phyloP scores from a whole-genome alignment of 2,113 vertebrate genomes.

The Mustela nigripes region DNA sequence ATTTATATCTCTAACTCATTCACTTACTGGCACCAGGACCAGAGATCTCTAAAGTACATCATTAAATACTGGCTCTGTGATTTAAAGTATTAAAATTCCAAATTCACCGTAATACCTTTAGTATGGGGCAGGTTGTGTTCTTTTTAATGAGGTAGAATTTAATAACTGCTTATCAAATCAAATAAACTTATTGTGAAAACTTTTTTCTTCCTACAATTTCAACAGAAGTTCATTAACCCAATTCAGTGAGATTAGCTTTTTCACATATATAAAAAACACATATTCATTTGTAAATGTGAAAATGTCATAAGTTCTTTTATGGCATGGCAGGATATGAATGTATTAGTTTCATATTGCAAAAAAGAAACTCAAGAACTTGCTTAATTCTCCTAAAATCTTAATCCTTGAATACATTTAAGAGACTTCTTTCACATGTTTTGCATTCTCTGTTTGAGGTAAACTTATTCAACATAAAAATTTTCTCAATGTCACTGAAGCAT shows the following conservation, averaged over 20 bases:
- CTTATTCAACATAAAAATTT: neutral
- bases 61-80: conserved; percentile 32
- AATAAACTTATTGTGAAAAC: conserved; percentile 17
- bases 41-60: neutral
- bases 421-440: neutral
- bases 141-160: conserved; percentile 47
- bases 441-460: conserved; percentile 48
- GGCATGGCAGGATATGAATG: neutral
- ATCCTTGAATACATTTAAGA: neutral
- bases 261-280: neutral
- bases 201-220: conserved; percentile 56
- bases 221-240: neutral
- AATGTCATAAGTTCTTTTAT: neutral
- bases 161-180: conserved; percentile 56
- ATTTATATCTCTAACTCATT: conserved; percentile 28
- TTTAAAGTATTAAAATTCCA: conserved; percentile 39
- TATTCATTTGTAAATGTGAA: conserved; percentile 6
- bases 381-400: conserved; percentile 49
- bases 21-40: neutral
- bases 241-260: conserved; percentile 35
- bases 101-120: conserved; percentile 41
- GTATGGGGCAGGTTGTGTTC: neutral
- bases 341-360: neutral
- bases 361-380: neutral
- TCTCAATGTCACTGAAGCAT: neutral